Percentiles rank a stretch among this genome's conserved stretches.
phyloP scores from a whole-genome alignment of 2,113 vertebrate genomes.

The Myiozetetes cayanensis region DNA sequence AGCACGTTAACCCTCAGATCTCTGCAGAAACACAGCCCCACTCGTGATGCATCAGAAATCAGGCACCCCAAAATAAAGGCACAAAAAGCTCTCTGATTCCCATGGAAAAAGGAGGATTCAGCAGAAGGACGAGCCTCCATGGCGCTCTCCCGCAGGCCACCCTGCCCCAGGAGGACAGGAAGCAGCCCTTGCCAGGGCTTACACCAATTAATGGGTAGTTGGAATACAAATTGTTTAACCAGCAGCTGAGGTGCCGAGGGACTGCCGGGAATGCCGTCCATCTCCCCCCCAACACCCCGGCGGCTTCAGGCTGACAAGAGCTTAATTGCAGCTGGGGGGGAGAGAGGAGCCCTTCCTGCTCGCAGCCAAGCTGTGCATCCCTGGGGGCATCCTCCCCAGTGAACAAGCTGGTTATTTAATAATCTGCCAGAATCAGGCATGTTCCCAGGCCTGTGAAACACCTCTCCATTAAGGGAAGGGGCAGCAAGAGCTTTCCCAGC shows the following conservation, averaged over 20 bases:
- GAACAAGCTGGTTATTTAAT: neutral
- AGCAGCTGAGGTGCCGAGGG: neutral
- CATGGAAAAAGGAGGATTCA: neutral
- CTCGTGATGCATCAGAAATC: accelerated
- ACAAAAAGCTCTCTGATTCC: neutral
- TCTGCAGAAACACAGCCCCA: neutral
- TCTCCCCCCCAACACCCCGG: neutral
- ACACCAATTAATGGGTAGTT: neutral
- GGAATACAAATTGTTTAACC: conserved; percentile 26
- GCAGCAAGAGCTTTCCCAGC: neutral
- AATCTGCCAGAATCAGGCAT: neutral
- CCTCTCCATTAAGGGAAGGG: neutral
- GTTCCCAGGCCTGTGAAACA: neutral
- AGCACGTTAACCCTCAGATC: neutral
- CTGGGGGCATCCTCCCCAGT: neutral
- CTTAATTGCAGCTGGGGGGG: conserved; percentile 13
- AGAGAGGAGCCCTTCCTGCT: neutral
- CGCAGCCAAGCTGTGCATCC: neutral
- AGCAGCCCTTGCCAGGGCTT: neutral
- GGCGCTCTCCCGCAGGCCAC: accelerated
- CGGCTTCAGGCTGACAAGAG: neutral
- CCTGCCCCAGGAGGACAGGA: neutral
- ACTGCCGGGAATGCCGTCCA: neutral
- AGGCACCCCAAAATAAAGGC: neutral
- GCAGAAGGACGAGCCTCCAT: accelerated